Percentiles rank a stretch among this genome's conserved stretches.
phyloP scores from a whole-genome alignment of 2,113 vertebrate genomes.

The Dicentrarchus labrax region DNA sequence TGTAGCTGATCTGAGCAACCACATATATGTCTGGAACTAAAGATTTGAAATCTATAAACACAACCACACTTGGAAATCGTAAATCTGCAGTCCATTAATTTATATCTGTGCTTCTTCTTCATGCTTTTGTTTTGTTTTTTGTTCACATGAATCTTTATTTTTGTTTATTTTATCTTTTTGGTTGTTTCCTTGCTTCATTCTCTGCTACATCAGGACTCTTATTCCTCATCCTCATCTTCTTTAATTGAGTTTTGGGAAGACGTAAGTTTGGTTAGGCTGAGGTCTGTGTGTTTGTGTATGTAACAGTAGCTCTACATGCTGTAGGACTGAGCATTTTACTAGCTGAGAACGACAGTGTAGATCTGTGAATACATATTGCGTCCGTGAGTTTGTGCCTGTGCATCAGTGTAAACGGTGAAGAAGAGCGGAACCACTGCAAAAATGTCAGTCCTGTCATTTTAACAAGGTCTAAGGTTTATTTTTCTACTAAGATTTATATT shows the following conservation, averaged over 20 bases:
- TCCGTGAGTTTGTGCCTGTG: constrained; percentile 18
- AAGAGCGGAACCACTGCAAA: constrained; percentile 9
- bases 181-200: constrained; percentile 87
- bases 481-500: background rate
- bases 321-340: constrained; percentile 29
- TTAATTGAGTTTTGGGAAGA: constrained; percentile 99
- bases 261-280: constrained; percentile 87
- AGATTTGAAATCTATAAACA: background rate
- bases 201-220: constrained; percentile 93
- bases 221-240: constrained; percentile 96
- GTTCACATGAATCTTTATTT: constrained; percentile 75
- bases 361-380: constrained; percentile 6
- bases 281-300: constrained; percentile 22
- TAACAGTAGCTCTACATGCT: constrained; percentile 29
- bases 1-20: background rate
- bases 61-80: background rate
- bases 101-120: constrained; percentile 23
- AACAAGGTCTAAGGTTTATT: background rate
- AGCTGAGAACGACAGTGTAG: constrained; percentile 8
- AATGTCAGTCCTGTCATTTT: background rate
- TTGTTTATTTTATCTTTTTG: constrained; percentile 82
- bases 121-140: constrained; percentile 31
- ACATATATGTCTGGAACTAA: background rate
- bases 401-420: background rate
- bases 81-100: background rate